A percentile compares a stretch with the other conserved stretches of the same genome.
Evolutionary conservation across 2,888 invertebrate species (phyloP).

Genomic region (Synanthedon formicaeformis): DNA sequence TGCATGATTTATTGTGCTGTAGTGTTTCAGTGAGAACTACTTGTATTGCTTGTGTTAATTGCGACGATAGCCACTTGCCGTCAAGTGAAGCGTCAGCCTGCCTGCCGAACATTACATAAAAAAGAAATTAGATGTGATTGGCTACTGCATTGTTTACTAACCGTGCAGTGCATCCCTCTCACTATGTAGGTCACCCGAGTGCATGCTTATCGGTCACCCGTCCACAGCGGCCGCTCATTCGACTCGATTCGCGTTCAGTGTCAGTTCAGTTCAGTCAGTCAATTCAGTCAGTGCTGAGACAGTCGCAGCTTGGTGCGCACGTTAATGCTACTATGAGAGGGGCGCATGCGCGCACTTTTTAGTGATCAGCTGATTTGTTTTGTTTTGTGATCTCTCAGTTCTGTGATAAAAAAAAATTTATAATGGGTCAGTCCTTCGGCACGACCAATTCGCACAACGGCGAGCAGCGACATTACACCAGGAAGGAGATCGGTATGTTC

Average conservation of each 20-base stretch:
- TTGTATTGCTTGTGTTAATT: too few species aligned
- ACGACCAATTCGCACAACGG: slow-evolving; percentile 58
- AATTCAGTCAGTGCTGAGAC: slow-evolving; percentile 5
- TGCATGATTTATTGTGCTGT: too few species aligned
- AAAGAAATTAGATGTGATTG: too few species aligned
- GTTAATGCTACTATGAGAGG: slow-evolving; percentile 13
- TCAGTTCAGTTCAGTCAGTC: neutral
- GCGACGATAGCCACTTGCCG: too few species aligned
- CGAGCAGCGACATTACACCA: slow-evolving; percentile 48
- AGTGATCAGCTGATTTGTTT: slow-evolving; percentile 40
- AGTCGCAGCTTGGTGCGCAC: slow-evolving; percentile 10
- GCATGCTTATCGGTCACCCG: slow-evolving; percentile 15
- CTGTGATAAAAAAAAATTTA: slow-evolving; percentile 23
- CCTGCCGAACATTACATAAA: too few species aligned
- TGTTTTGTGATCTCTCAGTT: slow-evolving; percentile 35
- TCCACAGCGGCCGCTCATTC: neutral
- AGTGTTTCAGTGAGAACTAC: too few species aligned
- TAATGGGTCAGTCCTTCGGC: slow-evolving; percentile 65
- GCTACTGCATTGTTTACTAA: too few species aligned
- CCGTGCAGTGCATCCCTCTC: neutral
- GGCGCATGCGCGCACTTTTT: slow-evolving; percentile 38
- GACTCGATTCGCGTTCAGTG: neutral
- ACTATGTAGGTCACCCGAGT: slow-evolving; percentile 16
- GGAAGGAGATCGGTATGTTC: slow-evolving; percentile 60
- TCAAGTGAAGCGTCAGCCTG: too few species aligned